Conservation (phyloP, 2,797 vertebrate species). For the Phrynocephalus guinanensis region DNA sequence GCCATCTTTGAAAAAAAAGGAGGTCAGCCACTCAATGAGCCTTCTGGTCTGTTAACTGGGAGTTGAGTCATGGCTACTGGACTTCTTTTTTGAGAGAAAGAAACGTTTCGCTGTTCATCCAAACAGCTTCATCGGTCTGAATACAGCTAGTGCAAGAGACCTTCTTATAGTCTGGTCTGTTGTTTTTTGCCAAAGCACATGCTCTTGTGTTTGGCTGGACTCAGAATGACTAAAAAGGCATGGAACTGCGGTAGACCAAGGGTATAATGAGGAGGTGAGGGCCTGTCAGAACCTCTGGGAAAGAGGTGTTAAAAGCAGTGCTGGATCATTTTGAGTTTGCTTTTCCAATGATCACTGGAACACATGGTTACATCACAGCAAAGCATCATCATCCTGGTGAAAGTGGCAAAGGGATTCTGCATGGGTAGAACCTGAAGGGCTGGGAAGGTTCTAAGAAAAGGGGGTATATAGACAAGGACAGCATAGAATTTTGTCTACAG, state of each 20-base stretch:
- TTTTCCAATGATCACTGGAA: not conserved
- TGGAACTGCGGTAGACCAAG: not conserved
- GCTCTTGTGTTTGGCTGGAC: not conserved
- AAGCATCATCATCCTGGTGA: constrained; percentile 47
- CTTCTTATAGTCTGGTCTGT: too few species aligned
- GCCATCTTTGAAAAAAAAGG: too few species aligned
- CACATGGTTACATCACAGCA: constrained; percentile 45
- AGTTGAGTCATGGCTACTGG: too few species aligned
- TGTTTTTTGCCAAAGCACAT: too few species aligned
- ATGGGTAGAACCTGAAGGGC: constrained; percentile 34
- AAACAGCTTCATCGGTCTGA: too few species aligned
- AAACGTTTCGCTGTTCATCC: too few species aligned
- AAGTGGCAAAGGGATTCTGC: constrained; percentile 58
- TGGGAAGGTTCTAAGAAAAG: constrained; percentile 43
- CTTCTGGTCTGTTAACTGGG: too few species aligned
- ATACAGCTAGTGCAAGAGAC: too few species aligned
- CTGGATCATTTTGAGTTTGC: constrained; percentile 8
- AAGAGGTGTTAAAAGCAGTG: not conserved
- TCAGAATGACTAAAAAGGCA: not conserved
- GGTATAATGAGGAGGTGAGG: not conserved
- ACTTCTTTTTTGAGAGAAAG: too few species aligned
- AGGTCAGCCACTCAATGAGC: too few species aligned
- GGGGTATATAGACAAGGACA: constrained; percentile 9
- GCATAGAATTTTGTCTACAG: constrained; percentile 43
- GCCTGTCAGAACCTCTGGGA: not conserved